Base-by-base conservation (phyloP, 2,113 vertebrate species). In the Psephotus haematonotus region DNA sequence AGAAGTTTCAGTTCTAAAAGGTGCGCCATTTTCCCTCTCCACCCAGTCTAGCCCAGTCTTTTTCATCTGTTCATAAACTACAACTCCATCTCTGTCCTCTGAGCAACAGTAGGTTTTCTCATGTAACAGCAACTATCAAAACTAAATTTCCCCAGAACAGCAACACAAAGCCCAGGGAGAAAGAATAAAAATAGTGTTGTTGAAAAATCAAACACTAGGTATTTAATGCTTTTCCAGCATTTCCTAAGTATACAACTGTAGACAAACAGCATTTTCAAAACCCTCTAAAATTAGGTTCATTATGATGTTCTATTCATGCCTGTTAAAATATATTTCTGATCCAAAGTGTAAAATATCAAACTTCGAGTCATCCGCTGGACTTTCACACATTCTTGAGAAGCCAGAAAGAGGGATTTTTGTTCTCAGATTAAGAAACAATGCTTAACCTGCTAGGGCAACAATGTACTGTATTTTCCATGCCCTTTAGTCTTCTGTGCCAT, bases 11-110 rank as follows among this genome's bases (percentile, higher is more conserved):
- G 0, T 44, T 77, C 7, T 44, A 88, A 65, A 33, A n/a, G 3
- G 2, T 35, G 9, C 6, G 9, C 0, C 5, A 17, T 65, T 86
- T 85, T 31, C 5, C 4, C 2, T 4, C 6, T 64, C 16, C 4
- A 47, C 3, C 25, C 28, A 80, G 19, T 13, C 1, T 1, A 55
- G 5, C 1, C 8, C 3, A 28, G 3, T 2, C 31, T 71, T 82
- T 89, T 74, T 49, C 25, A 55, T 49, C 19, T 59, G 24, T 60
- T 68, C 9, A 29, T 17, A 41, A 2, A 31, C 5, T 60, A 2
- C 27, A 63, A 27, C 5, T 55, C 31, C 23, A 13, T 11, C 28
- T 57, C 10, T 62, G 15, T 62, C 13, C 10, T 81, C 11, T 15
- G 17, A 86, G 28, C 2, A 7, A 29, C 7, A 27, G 2, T 27